Percentiles rank a stretch among this genome's conserved stretches.
phyloP scores from a whole-genome alignment of 1,140 invertebrate genomes.

The Zaprionus tsacasi region DNA sequence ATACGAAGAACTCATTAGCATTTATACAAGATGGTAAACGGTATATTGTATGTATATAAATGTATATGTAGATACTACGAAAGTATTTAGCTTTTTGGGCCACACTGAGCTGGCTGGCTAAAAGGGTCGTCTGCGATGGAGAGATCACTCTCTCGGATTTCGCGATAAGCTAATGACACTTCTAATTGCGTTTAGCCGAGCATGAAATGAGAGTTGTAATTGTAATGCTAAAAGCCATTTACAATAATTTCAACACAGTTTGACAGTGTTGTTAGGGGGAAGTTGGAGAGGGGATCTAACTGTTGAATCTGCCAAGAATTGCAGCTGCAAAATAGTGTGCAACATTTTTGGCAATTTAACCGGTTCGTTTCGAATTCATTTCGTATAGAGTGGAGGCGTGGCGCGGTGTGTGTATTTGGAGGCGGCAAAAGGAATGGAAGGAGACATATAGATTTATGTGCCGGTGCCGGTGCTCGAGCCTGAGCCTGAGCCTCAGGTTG shows the following conservation, averaged over 20 bases:
- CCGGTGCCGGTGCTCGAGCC: background rate
- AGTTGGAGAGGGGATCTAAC: background rate
- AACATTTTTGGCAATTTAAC: slow-evolving; percentile 28
- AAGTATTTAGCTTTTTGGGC: background rate
- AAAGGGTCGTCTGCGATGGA: slow-evolving; percentile 9
- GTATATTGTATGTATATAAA: background rate
- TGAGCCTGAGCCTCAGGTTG: background rate
- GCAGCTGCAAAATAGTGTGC: slow-evolving; percentile 15
- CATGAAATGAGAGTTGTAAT: slow-evolving; percentile 52
- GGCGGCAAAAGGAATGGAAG: background rate
- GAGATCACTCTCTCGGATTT: background rate
- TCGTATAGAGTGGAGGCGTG: background rate
- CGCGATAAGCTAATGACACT: slow-evolving; percentile 44
- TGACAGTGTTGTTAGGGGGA: background rate
- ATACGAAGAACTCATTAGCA: slow-evolving; percentile 40
- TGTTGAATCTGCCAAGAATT: slow-evolving; percentile 21
- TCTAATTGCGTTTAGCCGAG: slow-evolving; percentile 43
- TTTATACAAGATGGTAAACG: slow-evolving; percentile 6
- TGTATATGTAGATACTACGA: background rate
- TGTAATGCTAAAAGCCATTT: slow-evolving; percentile 16
- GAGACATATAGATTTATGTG: slow-evolving; percentile 33
- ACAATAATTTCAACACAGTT: background rate
- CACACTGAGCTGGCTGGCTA: slow-evolving; percentile 6
- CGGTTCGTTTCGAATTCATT: slow-evolving; percentile 50
- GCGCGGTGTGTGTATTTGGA: background rate